Base-by-base conservation (phyloP, 2,113 vertebrate species). In the Otolemur garnettii region DNA sequence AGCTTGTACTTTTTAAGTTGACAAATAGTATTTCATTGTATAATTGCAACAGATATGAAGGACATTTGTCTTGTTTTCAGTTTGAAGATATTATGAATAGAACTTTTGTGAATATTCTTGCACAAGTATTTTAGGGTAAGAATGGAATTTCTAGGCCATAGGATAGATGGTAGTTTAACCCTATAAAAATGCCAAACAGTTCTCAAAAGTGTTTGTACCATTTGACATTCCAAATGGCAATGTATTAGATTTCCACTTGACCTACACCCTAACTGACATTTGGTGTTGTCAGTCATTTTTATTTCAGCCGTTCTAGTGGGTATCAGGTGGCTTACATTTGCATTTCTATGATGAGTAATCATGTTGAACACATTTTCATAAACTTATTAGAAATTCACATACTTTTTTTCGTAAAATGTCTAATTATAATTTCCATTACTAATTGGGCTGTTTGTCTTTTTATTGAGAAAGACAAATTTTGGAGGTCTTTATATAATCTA, bases 241-340 rank as follows among this genome's bases (percentile, higher is more conserved):
- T 4, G 35, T 89, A 91, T 95, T 94, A 94, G 30, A 74, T 97
- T 92, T 97, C 93, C 87, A 45, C 80, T 95, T 78, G 50, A 13
- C 38, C 42, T 13, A 42, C 15, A 91, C 87, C 60, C 17, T 81
- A 91, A 75, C 57, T 42, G 94, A 69, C 92, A 97, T 87, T 93
- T 96, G 94, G 64, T 87, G 26, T 17, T 93, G 90, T 87, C 90
- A 96, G 77, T 95, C 93, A 96, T 84, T 87, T 91, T 95, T 80
- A 72, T 81, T 93, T 94, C 90, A 89, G 42, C 5, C 87, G 55
- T 80, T 87, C 35, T 93, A 72, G 59, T 71, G 24, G 59, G 12
- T 42, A 60, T 64, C 18, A 13, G 45, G 59, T 77, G n/a, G 62
- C 53, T 87, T 69, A 88, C 78, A 88, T 96, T 91, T 94, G 55